A percentile compares a stretch with the other conserved stretches of the same genome.
phyloP scores from a whole-genome alignment of 2,888 invertebrate genomes.

The Leistus spinibarbis region DNA sequence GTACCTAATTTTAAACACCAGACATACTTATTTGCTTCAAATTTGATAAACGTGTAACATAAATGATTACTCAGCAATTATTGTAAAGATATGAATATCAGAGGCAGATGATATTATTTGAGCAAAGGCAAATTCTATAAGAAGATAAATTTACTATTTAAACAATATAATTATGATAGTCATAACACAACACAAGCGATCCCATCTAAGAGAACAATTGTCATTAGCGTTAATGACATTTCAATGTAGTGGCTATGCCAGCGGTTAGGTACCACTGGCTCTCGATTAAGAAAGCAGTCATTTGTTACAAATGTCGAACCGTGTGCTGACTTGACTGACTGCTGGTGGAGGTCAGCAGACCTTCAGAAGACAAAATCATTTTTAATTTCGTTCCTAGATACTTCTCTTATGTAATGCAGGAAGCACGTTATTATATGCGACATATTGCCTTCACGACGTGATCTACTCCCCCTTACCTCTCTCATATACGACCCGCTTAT shows the following conservation, averaged over 20 bases:
- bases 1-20: too few species aligned
- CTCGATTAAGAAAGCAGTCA: constrained; percentile 35
- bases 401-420: constrained; percentile 36
- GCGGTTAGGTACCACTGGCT: constrained; percentile 13
- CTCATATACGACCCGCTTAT: constrained; percentile 4
- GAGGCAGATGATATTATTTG: too few species aligned
- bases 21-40: too few species aligned
- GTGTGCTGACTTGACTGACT: neutral
- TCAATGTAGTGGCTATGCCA: constrained; percentile 5
- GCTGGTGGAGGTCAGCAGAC: constrained; percentile 29
- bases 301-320: constrained; percentile 37
- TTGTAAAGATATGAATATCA: too few species aligned
- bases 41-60: too few species aligned
- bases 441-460: constrained; percentile 34
- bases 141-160: neutral
- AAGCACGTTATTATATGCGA: constrained; percentile 30
- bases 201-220: neutral
- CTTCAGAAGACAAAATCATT: constrained; percentile 38
- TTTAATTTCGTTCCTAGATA: constrained; percentile 31
- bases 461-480: constrained; percentile 1
- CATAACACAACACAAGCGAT: neutral
- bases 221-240: constrained; percentile 30
- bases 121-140: too few species aligned
- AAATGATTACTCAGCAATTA: too few species aligned
- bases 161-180: neutral